These are phyloP conservation scores for Grammomys surdaster DNA, from an alignment of 2,113 vertebrate species.

Conservation along the genomic window DNA sequence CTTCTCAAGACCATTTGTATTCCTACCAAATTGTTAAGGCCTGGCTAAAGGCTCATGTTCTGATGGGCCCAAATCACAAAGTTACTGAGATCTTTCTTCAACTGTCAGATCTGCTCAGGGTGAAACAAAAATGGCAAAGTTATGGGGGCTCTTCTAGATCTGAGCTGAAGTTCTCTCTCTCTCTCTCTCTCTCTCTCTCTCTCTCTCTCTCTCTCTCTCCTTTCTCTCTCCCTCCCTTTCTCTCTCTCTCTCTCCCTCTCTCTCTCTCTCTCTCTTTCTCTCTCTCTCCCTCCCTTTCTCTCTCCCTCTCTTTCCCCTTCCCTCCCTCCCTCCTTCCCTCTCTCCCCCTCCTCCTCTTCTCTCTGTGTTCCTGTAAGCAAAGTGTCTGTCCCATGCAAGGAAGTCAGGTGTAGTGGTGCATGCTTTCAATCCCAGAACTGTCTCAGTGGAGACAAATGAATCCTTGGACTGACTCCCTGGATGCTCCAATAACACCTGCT, in stretches of 20 bases:
- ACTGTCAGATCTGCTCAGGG: background rate
- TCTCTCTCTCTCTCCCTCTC: no score
- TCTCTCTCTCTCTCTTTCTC: no score
- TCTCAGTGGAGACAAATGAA: background rate
- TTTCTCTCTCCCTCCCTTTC: no score
- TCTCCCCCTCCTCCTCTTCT: no score
- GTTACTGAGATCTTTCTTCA: background rate
- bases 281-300: no score
- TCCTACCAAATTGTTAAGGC: background rate
- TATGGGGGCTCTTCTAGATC: background rate
- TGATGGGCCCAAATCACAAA: background rate
- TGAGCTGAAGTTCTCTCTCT: background rate
- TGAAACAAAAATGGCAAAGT: background rate
- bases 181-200: background rate
- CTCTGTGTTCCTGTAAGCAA: background rate
- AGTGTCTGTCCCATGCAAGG: background rate
- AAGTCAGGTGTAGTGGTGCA: background rate
- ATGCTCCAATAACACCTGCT: background rate
- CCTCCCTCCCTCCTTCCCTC: no score
- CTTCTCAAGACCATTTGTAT: no score
- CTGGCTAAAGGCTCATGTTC: fast-evolving
- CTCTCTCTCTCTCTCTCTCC: no score
- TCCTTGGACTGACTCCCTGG: background rate
- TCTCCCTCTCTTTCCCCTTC: no score
- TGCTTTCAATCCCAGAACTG: background rate